Evolutionary conservation across 2,888 invertebrate genomes (phyloP).

Genomic region (Phorcus lineatus): DNA sequence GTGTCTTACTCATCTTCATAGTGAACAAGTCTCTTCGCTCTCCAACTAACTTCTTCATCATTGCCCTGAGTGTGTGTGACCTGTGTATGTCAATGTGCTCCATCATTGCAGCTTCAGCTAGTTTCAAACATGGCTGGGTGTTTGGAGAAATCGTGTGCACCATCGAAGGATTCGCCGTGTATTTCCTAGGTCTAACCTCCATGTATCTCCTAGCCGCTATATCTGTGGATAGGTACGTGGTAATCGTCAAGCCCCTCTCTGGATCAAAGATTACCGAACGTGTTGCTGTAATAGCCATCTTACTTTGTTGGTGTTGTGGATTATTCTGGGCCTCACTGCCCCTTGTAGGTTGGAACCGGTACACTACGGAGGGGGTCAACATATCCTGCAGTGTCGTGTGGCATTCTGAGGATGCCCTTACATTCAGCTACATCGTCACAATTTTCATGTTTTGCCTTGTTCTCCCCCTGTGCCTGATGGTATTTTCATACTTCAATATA

Average conservation of each 20-base stretch:
- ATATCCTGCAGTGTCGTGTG: conserved; percentile 57
- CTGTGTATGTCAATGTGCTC: conserved; percentile 43
- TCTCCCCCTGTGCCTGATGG: conserved; percentile 29
- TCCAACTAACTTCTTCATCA: conserved; percentile 63
- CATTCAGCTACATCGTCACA: conserved; percentile 44
- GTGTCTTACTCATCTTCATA: conserved; percentile 43
- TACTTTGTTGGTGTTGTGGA: conserved; percentile 47
- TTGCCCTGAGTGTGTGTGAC: conserved; percentile 55
- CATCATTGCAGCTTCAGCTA: background rate
- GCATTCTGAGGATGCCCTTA: conserved; percentile 44
- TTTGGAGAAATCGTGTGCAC: conserved; percentile 48
- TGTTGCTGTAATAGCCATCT: conserved; percentile 44
- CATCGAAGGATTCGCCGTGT: conserved; percentile 62
- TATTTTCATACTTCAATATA: conserved; percentile 56
- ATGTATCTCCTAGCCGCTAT: conserved; percentile 64
- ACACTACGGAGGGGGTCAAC: conserved; percentile 54
- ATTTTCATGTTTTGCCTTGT: background rate
- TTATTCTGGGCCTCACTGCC: conserved; percentile 63
- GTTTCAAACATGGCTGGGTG: conserved; percentile 40
- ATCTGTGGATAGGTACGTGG: conserved; percentile 64
- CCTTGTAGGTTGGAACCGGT: conserved; percentile 65
- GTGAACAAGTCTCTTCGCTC: conserved; percentile 57
- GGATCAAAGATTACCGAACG: conserved; percentile 47
- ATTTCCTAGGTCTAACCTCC: conserved; percentile 58
- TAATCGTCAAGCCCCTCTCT: conserved; percentile 56